Conservation (phyloP, 2,797 vertebrate genomes). For the Linurgus olivaceus region DNA sequence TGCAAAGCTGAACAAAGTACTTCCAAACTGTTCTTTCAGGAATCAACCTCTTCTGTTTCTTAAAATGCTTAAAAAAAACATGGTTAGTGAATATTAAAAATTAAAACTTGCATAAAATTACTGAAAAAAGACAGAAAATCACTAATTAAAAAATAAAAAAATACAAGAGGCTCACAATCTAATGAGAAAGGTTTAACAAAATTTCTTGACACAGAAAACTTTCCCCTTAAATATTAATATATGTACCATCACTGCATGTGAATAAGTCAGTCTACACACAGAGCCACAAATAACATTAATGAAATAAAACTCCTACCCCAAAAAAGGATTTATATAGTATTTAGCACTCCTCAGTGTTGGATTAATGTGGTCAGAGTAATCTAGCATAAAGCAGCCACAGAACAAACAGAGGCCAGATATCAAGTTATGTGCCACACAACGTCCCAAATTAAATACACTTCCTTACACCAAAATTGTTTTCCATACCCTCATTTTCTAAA, state of each 20-base stretch:
- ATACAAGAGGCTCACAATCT: not conserved
- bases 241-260: not conserved
- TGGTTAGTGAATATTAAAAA: not conserved
- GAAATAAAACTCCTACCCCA: not conserved
- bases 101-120: not conserved
- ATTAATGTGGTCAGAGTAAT: not conserved
- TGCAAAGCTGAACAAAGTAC: slow-evolving; percentile 98
- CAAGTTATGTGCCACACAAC: not conserved
- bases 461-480: not conserved
- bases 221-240: not conserved
- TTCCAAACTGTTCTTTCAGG: slow-evolving; percentile 99
- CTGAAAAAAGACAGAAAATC: not conserved
- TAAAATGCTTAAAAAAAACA: slow-evolving; percentile 87
- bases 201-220: not conserved
- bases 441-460: not conserved
- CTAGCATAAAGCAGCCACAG: not conserved
- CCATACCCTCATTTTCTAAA: not conserved
- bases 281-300: not conserved
- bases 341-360: not conserved
- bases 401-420: not conserved
- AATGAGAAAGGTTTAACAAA: not conserved
- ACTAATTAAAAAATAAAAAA: not conserved
- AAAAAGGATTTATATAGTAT: not conserved
- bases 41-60: slow-evolving; percentile 95
- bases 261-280: not conserved